A percentile compares a stretch with the other conserved stretches of the same genome.
Conservation (phyloP, 2,888 invertebrate species). For the Zygaena filipendulae region DNA sequence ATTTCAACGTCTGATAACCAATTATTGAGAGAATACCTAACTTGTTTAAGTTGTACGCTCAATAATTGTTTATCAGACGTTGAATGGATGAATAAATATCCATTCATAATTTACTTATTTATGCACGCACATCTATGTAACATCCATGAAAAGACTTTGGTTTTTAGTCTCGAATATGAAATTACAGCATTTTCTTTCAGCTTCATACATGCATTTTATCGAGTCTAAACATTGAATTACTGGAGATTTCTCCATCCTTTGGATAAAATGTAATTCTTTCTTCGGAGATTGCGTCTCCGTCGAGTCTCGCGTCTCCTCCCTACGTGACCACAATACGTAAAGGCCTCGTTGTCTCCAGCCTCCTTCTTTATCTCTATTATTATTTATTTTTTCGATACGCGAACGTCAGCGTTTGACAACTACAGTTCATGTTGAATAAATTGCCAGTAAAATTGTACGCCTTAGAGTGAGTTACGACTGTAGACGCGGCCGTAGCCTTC, state of each 20-base stretch:
- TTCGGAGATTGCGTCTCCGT: constrained; percentile 55
- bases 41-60: too few relatives aligned
- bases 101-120: too few relatives aligned
- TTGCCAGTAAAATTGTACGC: constrained; percentile 53
- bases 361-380: constrained; percentile 55
- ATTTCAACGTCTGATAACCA: too few relatives aligned
- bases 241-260: constrained; percentile 52
- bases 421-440: constrained; percentile 61
- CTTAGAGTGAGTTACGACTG: constrained; percentile 53
- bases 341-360: constrained; percentile 41
- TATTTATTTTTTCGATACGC: constrained; percentile 59
- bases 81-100: too few relatives aligned
- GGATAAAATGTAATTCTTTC: constrained; percentile 62
- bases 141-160: too few relatives aligned
- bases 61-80: too few relatives aligned
- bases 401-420: constrained; percentile 63
- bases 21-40: too few relatives aligned
- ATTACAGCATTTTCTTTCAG: too few relatives aligned
- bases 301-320: constrained; percentile 31
- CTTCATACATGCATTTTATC: constrained; percentile 36
- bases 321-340: constrained; percentile 60
- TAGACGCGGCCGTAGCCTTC: constrained; percentile 44
- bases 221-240: constrained; percentile 55
- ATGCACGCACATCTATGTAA: too few relatives aligned
- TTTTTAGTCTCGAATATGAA: too few relatives aligned